Evolutionary conservation across 1,140 invertebrate genomes (phyloP).

Genomic region (Lysiphlebus fabarum): DNA sequence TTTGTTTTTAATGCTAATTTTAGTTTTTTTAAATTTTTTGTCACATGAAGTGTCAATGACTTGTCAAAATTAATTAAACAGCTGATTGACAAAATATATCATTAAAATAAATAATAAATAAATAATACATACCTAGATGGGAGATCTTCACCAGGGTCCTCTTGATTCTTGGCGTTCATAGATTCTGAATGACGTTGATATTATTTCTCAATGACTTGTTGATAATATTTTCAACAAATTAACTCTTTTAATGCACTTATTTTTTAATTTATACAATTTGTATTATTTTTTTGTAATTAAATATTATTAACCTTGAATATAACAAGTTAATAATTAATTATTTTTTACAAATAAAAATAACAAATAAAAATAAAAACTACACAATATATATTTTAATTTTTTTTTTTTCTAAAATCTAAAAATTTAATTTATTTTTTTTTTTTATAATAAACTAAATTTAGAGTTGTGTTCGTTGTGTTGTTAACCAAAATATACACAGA

Average conservation of each 20-base stretch:
- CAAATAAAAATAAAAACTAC: too few species aligned
- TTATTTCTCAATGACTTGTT: slow-evolving; percentile 1
- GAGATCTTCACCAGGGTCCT: slow-evolving; percentile 54
- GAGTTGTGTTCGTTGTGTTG: slow-evolving; percentile 16
- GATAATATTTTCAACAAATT: neutral
- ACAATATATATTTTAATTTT: too few species aligned
- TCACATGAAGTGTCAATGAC: slow-evolving; percentile 10
- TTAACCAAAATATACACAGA: slow-evolving; percentile 14
- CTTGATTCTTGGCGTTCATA: slow-evolving; percentile 54
- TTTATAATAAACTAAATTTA: slow-evolving; percentile 18
- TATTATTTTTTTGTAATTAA: too few species aligned
- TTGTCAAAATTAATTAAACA: slow-evolving; percentile 2
- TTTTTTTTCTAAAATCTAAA: neutral
- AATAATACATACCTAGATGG: slow-evolving; percentile 50
- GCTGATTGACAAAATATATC: neutral
- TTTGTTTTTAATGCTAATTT: slow-evolving; percentile 1
- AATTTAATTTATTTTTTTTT: neutral
- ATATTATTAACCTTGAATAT: too few species aligned
- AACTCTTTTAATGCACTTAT: neutral
- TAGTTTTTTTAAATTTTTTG: slow-evolving; percentile 4
- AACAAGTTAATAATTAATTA: too few species aligned
- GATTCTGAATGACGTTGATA: slow-evolving; percentile 29
- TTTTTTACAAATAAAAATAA: too few species aligned
- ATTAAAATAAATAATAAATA: slow-evolving; percentile 5
- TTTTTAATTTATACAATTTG: too few species aligned